These are phyloP conservation scores for Zoroaster sp. DNA, from an alignment of 53 echinoderm and acorn worm genomes.

Conservation along the genomic window DNA sequence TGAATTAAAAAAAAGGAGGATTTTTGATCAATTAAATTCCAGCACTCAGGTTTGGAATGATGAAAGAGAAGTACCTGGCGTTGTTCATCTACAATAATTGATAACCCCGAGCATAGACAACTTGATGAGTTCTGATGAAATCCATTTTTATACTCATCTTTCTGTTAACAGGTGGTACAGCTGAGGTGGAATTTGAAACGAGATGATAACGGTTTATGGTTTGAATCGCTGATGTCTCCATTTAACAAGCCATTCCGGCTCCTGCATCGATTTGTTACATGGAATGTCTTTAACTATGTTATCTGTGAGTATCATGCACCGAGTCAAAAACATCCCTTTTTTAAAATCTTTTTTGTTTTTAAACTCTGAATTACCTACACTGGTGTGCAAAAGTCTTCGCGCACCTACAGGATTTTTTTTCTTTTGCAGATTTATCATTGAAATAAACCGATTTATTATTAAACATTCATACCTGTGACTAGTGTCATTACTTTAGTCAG, in stretches of 20 bases:
- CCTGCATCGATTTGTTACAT: conserved; percentile 65
- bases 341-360: not conserved
- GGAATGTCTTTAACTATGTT: conserved; percentile 65
- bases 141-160: not conserved
- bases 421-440: not conserved
- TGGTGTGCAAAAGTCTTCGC: not conserved
- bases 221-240: conserved; percentile 68
- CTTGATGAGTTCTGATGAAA: not conserved
- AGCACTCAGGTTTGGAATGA: no score
- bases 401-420: no score
- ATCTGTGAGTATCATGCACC: conserved; percentile 76
- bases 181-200: conserved; percentile 73
- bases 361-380: no score
- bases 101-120: no score
- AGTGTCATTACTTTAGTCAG: not conserved
- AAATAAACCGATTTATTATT: not conserved
- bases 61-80: no score
- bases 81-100: no score
- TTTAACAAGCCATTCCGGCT: conserved; percentile 75
- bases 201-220: conserved; percentile 72
- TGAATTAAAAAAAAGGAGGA: no score
- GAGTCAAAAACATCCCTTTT: not conserved
- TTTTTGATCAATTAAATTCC: no score
- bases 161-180: not conserved
- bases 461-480: not conserved